Conservation (phyloP, 1,140 invertebrate genomes). For the Halesus radiatus region DNA sequence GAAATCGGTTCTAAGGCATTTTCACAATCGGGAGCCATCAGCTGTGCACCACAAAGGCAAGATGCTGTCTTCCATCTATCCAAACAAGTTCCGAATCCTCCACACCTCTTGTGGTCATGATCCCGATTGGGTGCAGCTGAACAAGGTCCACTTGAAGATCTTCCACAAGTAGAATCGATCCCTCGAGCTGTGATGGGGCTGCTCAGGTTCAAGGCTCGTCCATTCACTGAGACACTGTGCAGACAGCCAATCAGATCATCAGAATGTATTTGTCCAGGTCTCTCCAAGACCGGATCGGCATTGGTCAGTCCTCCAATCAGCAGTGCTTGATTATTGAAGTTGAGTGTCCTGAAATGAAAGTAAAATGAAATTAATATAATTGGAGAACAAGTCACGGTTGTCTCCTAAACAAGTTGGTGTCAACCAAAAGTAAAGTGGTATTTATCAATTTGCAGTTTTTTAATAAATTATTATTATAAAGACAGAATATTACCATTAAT, state of each 20-base stretch:
- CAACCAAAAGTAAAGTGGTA: too few species aligned
- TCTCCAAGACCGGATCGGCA: slow-evolving; percentile 87
- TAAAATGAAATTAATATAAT: slow-evolving; percentile 10
- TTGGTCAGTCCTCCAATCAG: slow-evolving; percentile 87
- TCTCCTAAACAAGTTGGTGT: too few species aligned
- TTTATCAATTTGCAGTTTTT: too few species aligned
- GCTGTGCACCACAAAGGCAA: slow-evolving; percentile 78
- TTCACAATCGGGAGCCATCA: slow-evolving; percentile 85
- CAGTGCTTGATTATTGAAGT: slow-evolving; percentile 91
- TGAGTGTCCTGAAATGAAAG: slow-evolving; percentile 82
- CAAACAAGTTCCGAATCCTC: slow-evolving; percentile 78
- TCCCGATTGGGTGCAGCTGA: slow-evolving; percentile 65
- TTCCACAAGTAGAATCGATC: slow-evolving; percentile 82
- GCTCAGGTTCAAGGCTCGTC: slow-evolving; percentile 83
- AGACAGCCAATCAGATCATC: slow-evolving; percentile 95
- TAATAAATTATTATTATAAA: too few species aligned
- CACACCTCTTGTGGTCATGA: slow-evolving; percentile 72
- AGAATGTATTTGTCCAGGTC: slow-evolving; percentile 88
- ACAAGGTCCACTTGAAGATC: slow-evolving; percentile 75
- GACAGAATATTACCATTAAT: too few species aligned
- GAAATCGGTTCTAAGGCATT: slow-evolving; percentile 84
- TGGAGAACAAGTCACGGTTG: neutral
- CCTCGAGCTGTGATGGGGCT: slow-evolving; percentile 80
- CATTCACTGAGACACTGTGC: slow-evolving; percentile 90
- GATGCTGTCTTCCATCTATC: slow-evolving; percentile 85